These are phyloP conservation scores for Drosophila nr. medialis DNA, from an alignment of 2,888 invertebrate genomes.

Conservation along the genomic window DNA sequence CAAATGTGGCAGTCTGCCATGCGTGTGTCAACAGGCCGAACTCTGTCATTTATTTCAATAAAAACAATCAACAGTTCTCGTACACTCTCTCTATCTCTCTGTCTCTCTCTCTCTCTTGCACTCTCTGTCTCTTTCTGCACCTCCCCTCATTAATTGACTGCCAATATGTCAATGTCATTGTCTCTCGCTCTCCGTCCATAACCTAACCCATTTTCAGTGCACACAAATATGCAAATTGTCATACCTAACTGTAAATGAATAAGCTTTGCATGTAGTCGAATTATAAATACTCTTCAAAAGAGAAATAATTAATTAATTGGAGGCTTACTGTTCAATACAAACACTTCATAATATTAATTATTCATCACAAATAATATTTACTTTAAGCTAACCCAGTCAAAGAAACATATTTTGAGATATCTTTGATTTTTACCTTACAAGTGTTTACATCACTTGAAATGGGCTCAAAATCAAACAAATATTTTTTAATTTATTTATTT, in stretches of 20 bases:
- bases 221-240: constrained; percentile 43
- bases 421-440: not conserved
- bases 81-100: constrained; percentile 4
- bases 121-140: not conserved
- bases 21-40: constrained; percentile 72
- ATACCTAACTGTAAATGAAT: constrained; percentile 56
- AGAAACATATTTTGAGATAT: not conserved
- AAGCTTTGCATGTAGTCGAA: not conserved
- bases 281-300: constrained; percentile 5
- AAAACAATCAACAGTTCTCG: constrained; percentile 69
- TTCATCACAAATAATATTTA: not conserved
- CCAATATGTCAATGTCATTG: constrained; percentile 76
- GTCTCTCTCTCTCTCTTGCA: constrained; percentile 16
- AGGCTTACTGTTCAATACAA: not conserved
- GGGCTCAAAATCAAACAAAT: not conserved
- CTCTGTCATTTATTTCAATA: constrained; percentile 76
- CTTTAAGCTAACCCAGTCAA: not conserved
- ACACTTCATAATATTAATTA: not conserved
- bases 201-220: constrained; percentile 63
- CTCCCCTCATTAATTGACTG: constrained; percentile 63
- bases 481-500: no score
- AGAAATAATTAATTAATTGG: not conserved
- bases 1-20: constrained; percentile 58
- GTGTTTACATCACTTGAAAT: not conserved
- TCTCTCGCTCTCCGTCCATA: constrained; percentile 38